These are phyloP conservation scores for Lordiphosa stackelbergi DNA, from an alignment of 1,140 invertebrate genomes.

Conservation along the genomic window DNA sequence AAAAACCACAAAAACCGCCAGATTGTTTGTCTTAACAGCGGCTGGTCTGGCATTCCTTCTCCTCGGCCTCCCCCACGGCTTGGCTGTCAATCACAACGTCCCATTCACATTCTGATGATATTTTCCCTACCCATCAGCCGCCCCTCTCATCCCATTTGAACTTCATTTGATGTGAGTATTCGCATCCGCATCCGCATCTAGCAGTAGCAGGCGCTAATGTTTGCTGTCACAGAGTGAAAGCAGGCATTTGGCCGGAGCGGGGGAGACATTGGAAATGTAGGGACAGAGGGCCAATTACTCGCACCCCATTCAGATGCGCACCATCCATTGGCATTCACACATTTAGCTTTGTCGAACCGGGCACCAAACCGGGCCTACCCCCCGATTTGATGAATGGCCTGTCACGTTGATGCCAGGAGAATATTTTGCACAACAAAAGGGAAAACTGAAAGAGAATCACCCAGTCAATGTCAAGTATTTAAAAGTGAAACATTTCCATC, in stretches of 20 bases:
- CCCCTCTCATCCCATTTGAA: constrained; percentile 39
- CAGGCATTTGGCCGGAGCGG: constrained; percentile 1
- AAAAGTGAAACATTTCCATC: constrained; percentile 13
- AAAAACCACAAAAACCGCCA: constrained; percentile 56
- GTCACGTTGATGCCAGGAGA: constrained; percentile 31
- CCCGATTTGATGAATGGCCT: constrained; percentile 62
- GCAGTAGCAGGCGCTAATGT: constrained; percentile 48
- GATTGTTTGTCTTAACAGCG: constrained; percentile 66
- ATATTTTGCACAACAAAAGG: constrained; percentile 5
- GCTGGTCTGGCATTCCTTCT: constrained; percentile 7
- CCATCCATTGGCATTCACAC: constrained; percentile 35
- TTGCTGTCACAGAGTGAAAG: constrained; percentile 40
- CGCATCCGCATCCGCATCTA: constrained; percentile 24
- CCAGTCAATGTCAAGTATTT: constrained; percentile 15
- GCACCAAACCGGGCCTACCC: constrained; percentile 8
- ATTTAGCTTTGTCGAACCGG: constrained; percentile 36
- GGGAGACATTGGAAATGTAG: background rate
- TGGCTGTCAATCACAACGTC: constrained; percentile 58
- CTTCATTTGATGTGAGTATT: constrained; percentile 51
- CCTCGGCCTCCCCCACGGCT: constrained; percentile 18
- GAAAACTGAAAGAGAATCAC: background rate
- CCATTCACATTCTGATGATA: constrained; percentile 16
- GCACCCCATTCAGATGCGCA: constrained; percentile 5
- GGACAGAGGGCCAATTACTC: constrained; percentile 52
- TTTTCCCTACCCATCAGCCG: background rate